Evolutionary conservation across 1,140 invertebrate genomes (phyloP).

Genomic region (Coelopa frigida): DNA sequence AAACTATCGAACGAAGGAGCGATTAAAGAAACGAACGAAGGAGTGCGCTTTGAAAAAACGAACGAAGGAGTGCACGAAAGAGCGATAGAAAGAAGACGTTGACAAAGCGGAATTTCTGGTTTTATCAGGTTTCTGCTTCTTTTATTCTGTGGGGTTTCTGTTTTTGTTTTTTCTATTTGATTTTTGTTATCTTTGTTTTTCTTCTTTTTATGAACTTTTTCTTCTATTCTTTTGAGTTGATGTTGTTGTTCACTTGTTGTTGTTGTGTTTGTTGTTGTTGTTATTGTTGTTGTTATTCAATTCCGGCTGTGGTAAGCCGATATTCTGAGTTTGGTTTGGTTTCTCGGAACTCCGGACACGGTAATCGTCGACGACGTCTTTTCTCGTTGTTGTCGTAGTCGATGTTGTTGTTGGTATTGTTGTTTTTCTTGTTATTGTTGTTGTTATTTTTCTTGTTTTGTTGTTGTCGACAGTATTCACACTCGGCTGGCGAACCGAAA

Average conservation of each 20-base stretch:
- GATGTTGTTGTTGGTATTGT: slow-evolving; percentile 2
- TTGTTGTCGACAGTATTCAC: no score
- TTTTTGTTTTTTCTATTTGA: slow-evolving; percentile 23
- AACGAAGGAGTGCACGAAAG: slow-evolving; percentile 7
- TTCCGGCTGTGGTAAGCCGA: no score
- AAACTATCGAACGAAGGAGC: no score
- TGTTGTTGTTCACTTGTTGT: slow-evolving; percentile 15
- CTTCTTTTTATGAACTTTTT: slow-evolving; percentile 2
- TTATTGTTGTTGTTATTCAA: slow-evolving; percentile 25
- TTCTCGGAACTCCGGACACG: no score
- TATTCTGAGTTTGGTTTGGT: no score
- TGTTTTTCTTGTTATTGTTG: slow-evolving; percentile 12
- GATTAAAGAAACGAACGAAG: no score
- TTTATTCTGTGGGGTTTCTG: slow-evolving; percentile 9
- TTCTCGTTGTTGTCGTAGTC: slow-evolving; percentile 21
- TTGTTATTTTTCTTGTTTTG: slow-evolving; percentile 5
- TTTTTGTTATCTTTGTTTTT: slow-evolving; percentile 1
- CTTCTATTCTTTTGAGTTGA: slow-evolving; percentile 5
- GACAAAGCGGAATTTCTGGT: slow-evolving; percentile 43
- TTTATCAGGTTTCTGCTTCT: slow-evolving; percentile 27
- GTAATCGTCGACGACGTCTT: slow-evolving; percentile 36
- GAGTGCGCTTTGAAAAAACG: slow-evolving; percentile 4
- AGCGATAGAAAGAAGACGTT: not conserved
- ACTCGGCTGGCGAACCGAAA: no score
- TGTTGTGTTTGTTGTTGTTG: slow-evolving; percentile 20